Evolutionary conservation across 2,888 invertebrate genomes (phyloP).

Genomic region (Coelinius sp.): DNA sequence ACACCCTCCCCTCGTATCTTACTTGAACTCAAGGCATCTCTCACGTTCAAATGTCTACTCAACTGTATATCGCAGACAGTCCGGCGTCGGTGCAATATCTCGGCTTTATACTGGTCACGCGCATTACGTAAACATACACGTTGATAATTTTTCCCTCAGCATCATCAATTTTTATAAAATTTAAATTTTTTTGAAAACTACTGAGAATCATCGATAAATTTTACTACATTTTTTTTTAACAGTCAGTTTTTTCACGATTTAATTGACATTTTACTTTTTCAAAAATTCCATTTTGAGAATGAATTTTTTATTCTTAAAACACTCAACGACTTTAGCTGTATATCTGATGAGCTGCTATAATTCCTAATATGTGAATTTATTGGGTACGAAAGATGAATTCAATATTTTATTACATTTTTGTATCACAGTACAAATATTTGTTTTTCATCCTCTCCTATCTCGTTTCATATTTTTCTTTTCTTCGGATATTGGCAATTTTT

Average conservation of each 20-base stretch:
- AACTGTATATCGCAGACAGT: constrained; percentile 43
- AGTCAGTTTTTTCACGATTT: no score
- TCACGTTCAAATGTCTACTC: background rate
- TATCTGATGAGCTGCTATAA: background rate
- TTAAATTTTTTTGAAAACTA: no score
- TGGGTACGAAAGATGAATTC: constrained; percentile 10
- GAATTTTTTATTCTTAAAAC: no score
- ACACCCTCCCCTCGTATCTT: background rate
- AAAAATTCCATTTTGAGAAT: no score
- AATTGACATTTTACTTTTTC: no score
- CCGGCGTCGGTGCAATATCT: constrained; percentile 46
- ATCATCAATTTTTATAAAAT: background rate
- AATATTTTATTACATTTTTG: constrained; percentile 28
- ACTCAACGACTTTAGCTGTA: no score
- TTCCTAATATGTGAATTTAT: background rate
- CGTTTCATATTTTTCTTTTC: background rate
- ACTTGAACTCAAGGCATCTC: constrained; percentile 20
- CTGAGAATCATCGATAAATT: background rate
- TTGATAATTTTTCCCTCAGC: background rate
- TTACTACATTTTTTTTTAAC: no score
- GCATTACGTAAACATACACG: constrained; percentile 23
- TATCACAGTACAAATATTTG: constrained; percentile 19
- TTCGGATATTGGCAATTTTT: background rate
- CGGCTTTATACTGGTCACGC: constrained; percentile 26
- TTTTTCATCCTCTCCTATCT: constrained; percentile 23